Conservation (phyloP, 2,113 vertebrate species). For the Baryphthengus martii region DNA sequence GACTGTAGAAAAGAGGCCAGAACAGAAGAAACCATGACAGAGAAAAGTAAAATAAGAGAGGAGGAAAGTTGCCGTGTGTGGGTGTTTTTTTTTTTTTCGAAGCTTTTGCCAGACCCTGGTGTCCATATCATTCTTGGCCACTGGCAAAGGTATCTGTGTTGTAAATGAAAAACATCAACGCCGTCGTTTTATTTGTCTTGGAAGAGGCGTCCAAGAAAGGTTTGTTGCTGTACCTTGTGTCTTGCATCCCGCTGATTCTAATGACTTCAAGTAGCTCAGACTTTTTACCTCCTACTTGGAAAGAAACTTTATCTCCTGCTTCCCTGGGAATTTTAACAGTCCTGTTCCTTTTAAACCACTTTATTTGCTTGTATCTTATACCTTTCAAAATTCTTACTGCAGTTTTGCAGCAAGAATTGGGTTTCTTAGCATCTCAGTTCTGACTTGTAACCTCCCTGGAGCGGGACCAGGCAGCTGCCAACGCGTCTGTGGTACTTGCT, state of each 20-base stretch:
- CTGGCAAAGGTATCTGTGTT: background rate
- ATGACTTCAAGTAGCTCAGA: slow-evolving; percentile 7
- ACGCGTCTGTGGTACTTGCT: background rate
- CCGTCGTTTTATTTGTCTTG: background rate
- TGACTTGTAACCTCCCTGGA: background rate
- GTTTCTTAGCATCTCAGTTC: background rate
- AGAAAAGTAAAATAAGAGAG: background rate
- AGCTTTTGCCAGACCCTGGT: background rate
- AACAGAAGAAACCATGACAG: background rate
- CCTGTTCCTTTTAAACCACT: rapidly evolving
- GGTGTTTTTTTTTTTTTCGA: too few relatives aligned
- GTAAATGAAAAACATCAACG: background rate
- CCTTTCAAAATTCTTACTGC: background rate
- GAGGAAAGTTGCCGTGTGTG: background rate
- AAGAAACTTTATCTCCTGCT: background rate
- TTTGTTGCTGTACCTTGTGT: background rate
- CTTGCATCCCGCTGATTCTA: background rate
- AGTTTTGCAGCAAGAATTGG: background rate
- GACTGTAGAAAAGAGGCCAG: background rate
- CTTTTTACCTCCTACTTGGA: background rate
- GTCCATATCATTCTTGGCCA: slow-evolving; percentile 16
- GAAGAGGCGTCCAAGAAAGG: background rate
- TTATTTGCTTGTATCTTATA: background rate
- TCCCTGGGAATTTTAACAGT: background rate
- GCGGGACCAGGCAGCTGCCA: background rate